Evolutionary conservation across 2,888 invertebrate species (phyloP), one percentile per base, ranked within the genome.

Genomic region (Phasia obesa): DNA sequence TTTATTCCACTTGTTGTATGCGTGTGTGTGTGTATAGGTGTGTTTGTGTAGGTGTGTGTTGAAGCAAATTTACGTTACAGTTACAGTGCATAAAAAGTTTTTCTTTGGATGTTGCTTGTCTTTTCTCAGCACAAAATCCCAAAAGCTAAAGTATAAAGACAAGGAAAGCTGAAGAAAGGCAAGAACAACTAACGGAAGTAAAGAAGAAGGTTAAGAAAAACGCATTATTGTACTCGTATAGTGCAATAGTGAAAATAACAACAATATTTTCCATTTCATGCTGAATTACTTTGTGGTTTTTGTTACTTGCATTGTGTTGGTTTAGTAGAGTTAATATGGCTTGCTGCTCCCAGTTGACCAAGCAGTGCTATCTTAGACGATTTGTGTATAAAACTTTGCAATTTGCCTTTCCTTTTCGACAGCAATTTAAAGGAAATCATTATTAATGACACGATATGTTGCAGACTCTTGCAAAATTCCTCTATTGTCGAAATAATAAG

Each of bases 231-330:
- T n/a, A n/a, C n/a, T n/a, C n/a, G n/a, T 57, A 6, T 42, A 42
- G 47, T 67, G 59, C 70, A 65, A 60, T 19, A 23, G 31, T 60
- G 21, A 42, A 27, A 64, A 53, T 35, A 62, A 47, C 85, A 86
- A 85, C 83, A 86, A 77, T 67, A 86, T 88, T 89, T 88, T 87
- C 88, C 86, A 88, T 88, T 88, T 88, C 89, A 88, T 88, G 88
- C 87, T 88, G 88, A 88, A 89, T 89, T 89, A 89, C 88, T 88
- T 88, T 88, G 89, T 81, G 81, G 80, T 75, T 80, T 35, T 83
- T 83, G 80, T 83, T 62, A 71, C 60, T 79, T 65, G 55, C 35
- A 69, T 80, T 79, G 42, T 71, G 27, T 60, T 70, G 70, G 25
- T 31, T 35, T 69, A 19, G 69, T 71, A 38, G 1, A 19, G n/a